Evolutionary conservation across 2,797 vertebrate genomes (phyloP).

Genomic region (Lutjanus campechanus): DNA sequence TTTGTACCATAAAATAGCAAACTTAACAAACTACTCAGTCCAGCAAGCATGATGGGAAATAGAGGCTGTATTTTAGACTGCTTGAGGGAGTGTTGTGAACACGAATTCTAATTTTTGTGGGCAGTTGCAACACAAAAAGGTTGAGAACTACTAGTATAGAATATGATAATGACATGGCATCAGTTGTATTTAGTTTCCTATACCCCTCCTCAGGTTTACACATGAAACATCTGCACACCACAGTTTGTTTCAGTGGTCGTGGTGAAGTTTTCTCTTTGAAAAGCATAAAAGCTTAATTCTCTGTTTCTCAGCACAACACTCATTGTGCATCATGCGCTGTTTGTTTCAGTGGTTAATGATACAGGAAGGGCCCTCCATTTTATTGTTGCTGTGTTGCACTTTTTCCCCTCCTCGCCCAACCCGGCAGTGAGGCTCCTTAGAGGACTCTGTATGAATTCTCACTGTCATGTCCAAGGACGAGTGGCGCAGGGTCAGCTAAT

Average conservation of each 20-base stretch:
- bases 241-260: conserved; percentile 47
- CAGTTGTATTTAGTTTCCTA: not conserved
- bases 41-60: too few relatives aligned
- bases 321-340: conserved; percentile 76
- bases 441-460: conserved; percentile 88
- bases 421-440: conserved; percentile 81
- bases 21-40: too few relatives aligned
- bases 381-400: conserved; percentile 89
- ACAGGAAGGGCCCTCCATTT: conserved; percentile 86
- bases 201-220: conserved; percentile 5
- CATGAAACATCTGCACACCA: conserved; percentile 28
- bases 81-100: too few relatives aligned
- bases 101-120: too few relatives aligned
- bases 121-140: too few relatives aligned
- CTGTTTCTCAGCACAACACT: conserved; percentile 69
- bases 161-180: too few relatives aligned
- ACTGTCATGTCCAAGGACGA: conserved; percentile 90
- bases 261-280: conserved; percentile 56
- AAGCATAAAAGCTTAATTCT: conserved; percentile 65
- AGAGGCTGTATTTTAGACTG: too few relatives aligned
- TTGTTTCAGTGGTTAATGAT: conserved; percentile 87
- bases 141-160: not conserved
- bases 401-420: conserved; percentile 72
- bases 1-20: too few relatives aligned
- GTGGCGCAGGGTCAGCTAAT: conserved; percentile 90